A percentile compares a stretch with the other conserved stretches of the same genome.
These are phyloP conservation scores for Platanista minor DNA, from an alignment of 2,113 vertebrate genomes.

Conservation along the genomic window DNA sequence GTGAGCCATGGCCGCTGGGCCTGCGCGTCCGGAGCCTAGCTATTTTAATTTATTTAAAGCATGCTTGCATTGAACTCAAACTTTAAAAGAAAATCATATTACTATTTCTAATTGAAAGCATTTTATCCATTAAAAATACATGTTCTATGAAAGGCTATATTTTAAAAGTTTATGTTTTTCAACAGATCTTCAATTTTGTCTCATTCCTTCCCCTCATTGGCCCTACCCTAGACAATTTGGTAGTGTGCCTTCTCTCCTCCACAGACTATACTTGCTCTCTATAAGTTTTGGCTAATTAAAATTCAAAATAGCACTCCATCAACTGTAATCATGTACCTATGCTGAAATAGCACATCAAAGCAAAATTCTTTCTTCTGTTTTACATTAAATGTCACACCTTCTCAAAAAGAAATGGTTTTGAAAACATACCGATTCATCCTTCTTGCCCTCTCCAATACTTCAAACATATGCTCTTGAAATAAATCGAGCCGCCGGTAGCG, in stretches of 20 bases:
- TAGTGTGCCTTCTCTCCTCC: not conserved
- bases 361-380: slow-evolving; percentile 14
- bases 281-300: not conserved
- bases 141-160: slow-evolving; percentile 9
- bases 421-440: slow-evolving; percentile 91
- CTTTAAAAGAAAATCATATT: not conserved
- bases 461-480: slow-evolving; percentile 99
- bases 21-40: no score
- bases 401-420: slow-evolving; percentile 45
- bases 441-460: slow-evolving; percentile 95
- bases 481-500: slow-evolving; percentile 94
- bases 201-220: not conserved
- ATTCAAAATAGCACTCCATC: slow-evolving; percentile 20
- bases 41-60: slow-evolving; percentile 25
- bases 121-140: not conserved
- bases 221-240: not conserved
- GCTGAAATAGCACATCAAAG: not conserved
- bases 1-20: no score
- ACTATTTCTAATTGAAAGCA: not conserved
- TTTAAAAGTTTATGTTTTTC: slow-evolving; percentile 18
- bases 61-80: not conserved
- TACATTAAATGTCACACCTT: slow-evolving; percentile 16
- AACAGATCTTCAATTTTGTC: not conserved
- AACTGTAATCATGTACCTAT: not conserved
- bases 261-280: not conserved